These are phyloP conservation scores for Gopherus flavomarginatus DNA, from an alignment of 2,113 vertebrate genomes.

Conservation along the genomic window DNA sequence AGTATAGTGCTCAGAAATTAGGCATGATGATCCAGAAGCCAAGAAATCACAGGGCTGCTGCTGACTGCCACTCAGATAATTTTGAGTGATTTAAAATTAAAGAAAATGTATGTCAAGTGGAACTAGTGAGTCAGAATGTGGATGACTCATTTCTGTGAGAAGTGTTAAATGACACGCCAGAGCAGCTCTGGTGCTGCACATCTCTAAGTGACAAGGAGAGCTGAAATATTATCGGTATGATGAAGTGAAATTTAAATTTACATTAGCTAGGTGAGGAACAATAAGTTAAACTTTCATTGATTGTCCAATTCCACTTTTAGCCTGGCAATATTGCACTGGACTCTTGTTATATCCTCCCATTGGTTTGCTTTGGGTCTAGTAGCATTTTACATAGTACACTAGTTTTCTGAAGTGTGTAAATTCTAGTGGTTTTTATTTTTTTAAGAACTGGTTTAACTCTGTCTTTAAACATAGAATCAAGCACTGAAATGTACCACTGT, in stretches of 20 bases:
- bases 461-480: background rate
- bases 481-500: background rate
- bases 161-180: conserved; percentile 52
- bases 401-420: background rate
- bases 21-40: conserved; percentile 51
- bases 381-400: background rate
- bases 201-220: conserved; percentile 35
- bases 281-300: background rate
- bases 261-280: background rate
- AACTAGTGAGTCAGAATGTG: conserved; percentile 63
- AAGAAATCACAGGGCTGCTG: conserved; percentile 66
- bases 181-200: background rate
- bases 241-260: conserved; percentile 38
- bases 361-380: background rate
- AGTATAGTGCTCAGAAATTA: conserved; percentile 42
- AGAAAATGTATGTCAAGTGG: conserved; percentile 39
- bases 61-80: conserved; percentile 55
- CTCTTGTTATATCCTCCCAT: background rate
- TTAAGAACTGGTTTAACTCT: background rate
- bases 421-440: background rate
- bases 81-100: conserved; percentile 63
- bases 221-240: conserved; percentile 27
- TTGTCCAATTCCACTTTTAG: background rate
- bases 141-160: conserved; percentile 69
- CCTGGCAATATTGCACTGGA: background rate